Evolutionary conservation across 2,888 invertebrate species (phyloP).

Genomic region (Meghimatium bilineatum): DNA sequence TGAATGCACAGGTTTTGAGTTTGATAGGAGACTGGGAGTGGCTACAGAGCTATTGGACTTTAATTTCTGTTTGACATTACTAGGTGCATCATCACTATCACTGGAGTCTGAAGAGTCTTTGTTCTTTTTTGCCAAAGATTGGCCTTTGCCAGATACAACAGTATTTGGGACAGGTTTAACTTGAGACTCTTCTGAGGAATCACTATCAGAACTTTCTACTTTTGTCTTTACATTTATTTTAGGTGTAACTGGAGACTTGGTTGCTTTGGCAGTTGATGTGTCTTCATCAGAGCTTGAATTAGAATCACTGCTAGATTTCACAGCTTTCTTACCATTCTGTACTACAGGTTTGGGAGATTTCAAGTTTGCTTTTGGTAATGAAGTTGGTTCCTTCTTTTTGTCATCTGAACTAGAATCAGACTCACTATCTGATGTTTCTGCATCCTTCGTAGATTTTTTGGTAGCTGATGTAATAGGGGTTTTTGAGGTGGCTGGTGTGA

Average conservation of each 20-base stretch:
- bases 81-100: conserved; percentile 7
- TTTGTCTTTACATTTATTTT: conserved; percentile 31
- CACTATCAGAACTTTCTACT: conserved; percentile 28
- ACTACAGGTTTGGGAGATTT: conserved; percentile 8
- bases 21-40: conserved; percentile 42
- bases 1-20: conserved; percentile 46
- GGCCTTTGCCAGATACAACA: conserved; percentile 5
- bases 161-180: neutral
- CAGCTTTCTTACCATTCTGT: conserved; percentile 28
- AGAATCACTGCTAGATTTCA: conserved; percentile 46
- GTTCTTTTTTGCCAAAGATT: neutral
- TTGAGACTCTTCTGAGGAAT: conserved; percentile 8
- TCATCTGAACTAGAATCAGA: conserved; percentile 54
- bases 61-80: neutral
- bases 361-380: neutral
- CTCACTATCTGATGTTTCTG: conserved; percentile 50
- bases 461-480: neutral
- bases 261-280: conserved; percentile 29
- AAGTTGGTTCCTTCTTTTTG: conserved; percentile 21
- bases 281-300: conserved; percentile 45
- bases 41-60: conserved; percentile 9
- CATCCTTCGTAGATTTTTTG: conserved; percentile 5
- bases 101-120: neutral
- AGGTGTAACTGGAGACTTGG: conserved; percentile 1
- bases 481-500: neutral